Base-by-base conservation (phyloP, 2,797 vertebrate genomes). In the Syngnathus rostellatus region DNA sequence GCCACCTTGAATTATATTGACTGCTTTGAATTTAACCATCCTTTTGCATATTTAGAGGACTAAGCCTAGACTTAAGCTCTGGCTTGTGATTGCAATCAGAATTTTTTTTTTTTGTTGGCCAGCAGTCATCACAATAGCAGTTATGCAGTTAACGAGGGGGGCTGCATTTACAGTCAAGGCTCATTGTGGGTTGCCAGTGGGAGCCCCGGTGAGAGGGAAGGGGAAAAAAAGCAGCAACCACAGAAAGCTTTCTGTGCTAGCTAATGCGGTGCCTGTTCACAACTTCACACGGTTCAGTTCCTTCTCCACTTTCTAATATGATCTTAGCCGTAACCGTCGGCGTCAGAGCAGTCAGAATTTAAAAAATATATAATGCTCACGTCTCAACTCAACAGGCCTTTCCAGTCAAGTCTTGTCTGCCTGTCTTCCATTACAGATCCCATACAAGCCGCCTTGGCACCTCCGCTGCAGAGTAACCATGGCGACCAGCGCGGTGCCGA, bases 401-500 rank as follows among this genome's bases (percentile, higher is more conserved):
- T 25, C 67, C 53, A n/a, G 11, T 37, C 2, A 54, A 11, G 39
- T 61, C 59, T 60, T 60, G 6, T 58, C 25, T 61, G 21, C 63
- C 25, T 17, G 6, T 68, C 61, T 59, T 78, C 60, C 65, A 8
- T 71, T 65, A 62, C 76, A 75, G 61, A 62, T 81, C 69, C 65
- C 77, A 78, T 67, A 72, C 77, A 71, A 81, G 80, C 72, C 75
- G 57, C 58, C 77, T 72, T 74, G 71, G 66, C 76, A 72, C 75
- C 75, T 62, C 68, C 73, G 62, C 73, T 72, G 69, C 65, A 68
- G 17, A 38, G 78, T 86, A 83, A 88, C 72, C 86, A 99, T 99
- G 97, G 96, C 97, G 41, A 96, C 93, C 77, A 98, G 96, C 19
- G 94, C 96, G 0, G 93, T 98, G 81, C 97, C 97, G 85, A 96